Percentiles rank a stretch among this genome's conserved stretches.
Evolutionary conservation across 2,797 vertebrate genomes (phyloP).

Genomic region (Triplophysa bombifrons): DNA sequence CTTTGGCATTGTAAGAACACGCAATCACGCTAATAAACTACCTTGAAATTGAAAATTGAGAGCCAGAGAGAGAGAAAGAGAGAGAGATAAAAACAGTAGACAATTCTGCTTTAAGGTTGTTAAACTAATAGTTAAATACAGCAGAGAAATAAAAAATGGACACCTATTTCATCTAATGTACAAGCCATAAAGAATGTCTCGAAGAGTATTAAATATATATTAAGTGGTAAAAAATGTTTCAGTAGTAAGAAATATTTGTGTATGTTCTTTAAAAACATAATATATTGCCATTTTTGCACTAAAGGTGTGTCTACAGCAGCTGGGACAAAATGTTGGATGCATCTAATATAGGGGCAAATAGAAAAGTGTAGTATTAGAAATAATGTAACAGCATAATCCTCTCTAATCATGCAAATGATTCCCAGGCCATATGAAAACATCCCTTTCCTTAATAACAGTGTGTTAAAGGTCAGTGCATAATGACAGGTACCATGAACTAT

Average conservation of each 20-base stretch:
- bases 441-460: constrained; percentile 50
- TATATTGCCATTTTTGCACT: not conserved
- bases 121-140: too few species aligned
- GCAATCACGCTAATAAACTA: too few species aligned
- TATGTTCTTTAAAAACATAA: not conserved
- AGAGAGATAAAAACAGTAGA: not conserved
- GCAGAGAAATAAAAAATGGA: not conserved
- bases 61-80: constrained; percentile 1
- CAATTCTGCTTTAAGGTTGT: too few species aligned
- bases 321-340: not conserved
- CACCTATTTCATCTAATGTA: not conserved
- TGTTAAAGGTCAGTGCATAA: constrained; percentile 57
- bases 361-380: not conserved
- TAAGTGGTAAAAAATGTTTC: too few species aligned
- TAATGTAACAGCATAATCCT: constrained; percentile 3
- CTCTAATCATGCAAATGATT: constrained; percentile 41
- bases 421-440: constrained; percentile 18
- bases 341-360: not conserved
- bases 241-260: not conserved
- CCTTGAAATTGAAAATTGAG: not conserved
- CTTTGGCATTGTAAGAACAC: too few species aligned
- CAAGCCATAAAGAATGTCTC: too few species aligned
- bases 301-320: not conserved
- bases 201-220: too few species aligned
- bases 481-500: constrained; percentile 49